Evolutionary conservation across 2,113 vertebrate species (phyloP), one percentile per base, ranked within the genome.

Genomic region (Phyllopteryx taeniolatus): DNA sequence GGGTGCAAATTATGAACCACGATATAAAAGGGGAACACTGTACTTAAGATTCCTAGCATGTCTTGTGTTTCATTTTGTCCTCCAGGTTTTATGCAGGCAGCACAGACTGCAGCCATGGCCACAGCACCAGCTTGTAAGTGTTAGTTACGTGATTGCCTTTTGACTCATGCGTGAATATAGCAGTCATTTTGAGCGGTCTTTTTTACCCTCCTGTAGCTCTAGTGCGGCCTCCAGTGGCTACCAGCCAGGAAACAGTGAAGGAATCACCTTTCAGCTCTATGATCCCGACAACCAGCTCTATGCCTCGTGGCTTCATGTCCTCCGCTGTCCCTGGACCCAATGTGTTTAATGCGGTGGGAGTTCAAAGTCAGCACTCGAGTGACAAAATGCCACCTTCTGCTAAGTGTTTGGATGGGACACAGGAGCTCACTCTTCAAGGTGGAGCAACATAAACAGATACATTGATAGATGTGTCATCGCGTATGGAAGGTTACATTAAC

Each of bases 61-160:
- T 7, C 1, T 20, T 31, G 39, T 35, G 39, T 35, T 35, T 1
- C 44, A 35, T 71, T n/a, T 20, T 59, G 0, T 70, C 49, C 5
- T 70, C 0, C 71, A 99, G 98, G 97, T 84, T 99, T 93, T 85
- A 89, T 99, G 94, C 94, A 95, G 65, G 93, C 96, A 19, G 94
- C 96, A 0, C 96, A 95, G 12, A 91, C 94, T 43, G 82, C 94
- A 67, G 94, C 93, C 31, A 87, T 94, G 68, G 76, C 85, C 20
- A 79, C 92, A 2, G 94, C 93, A 64, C 92, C 94, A 75, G 91
- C 94, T 78, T 80, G 97, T 99, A 91, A 92, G 96, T 94, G 59
- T 85, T 63, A 49, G 17, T 47, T 14, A 53, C 8, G 4, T 19
- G 13, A 53, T 71, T 12, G 9, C 8, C 5, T 22, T 59, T 2